Evolutionary conservation across 1,140 invertebrate genomes (phyloP), one percentile per base, ranked within the genome.

Genomic region (Apis florea): DNA sequence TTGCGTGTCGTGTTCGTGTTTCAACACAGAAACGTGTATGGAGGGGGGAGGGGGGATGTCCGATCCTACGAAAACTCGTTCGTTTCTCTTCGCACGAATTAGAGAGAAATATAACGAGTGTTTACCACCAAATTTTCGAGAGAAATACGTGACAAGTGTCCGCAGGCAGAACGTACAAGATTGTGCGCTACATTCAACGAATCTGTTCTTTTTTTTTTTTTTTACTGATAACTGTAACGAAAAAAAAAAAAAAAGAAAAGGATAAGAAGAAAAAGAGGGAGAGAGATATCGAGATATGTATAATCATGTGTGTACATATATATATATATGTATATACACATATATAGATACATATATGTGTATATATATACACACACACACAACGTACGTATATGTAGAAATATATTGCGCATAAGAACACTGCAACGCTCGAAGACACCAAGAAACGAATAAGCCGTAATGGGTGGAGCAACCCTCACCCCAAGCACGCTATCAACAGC

Each of bases 401-500:
- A 74, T 79, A 84, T 73, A 24, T 26, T 61, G 74, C 72, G 69
- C 47, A 71, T 85, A 83, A 85, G 71, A 85, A 79, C 85, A 81
- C 71, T 85, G 84, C 85, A 85, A 70, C 74, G 79, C 64, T 83
- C 73, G 58, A 79, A 77, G 69, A 86, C 85, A 85, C 79, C 71
- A 69, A 86, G 54, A 83, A 86, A 61, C 80, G 51, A 85, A 87
- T 40, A 89, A 90, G 80, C 84, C 74, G 71, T 79, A 78, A 51
- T 75, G 71, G 75, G 31, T 64, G 59, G 76, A 56, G 79, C 49
- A 79, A 31, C 47, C 54, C 71, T 77, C 83, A 61, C 79, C 85
- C 67, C 53, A 85, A 86, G 85, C 85, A 85, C 79, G 80, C n/a
- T 86, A 83, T 85, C 80, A 86, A 85, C 84, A 86, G 85, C 79